These are phyloP conservation scores for Danaus melanippus DNA, from an alignment of 1,140 invertebrate genomes.

Conservation along the genomic window DNA sequence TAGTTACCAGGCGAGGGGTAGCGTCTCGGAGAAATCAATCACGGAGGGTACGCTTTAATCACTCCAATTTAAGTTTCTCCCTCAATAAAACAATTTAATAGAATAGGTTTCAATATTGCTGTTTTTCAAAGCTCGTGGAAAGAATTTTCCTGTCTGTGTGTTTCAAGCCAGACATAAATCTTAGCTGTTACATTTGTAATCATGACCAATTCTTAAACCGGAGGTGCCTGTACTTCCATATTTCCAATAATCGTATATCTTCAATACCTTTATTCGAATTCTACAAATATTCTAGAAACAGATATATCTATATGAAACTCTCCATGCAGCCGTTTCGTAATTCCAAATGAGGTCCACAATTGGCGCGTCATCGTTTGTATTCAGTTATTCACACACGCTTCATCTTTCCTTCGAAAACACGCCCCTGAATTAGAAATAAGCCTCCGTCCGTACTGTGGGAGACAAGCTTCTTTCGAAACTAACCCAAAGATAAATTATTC, in stretches of 20 bases:
- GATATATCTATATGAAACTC: too few relatives aligned
- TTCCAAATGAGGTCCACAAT: conserved; percentile 28
- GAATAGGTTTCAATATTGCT: conserved; percentile 59
- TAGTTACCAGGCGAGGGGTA: conserved; percentile 17
- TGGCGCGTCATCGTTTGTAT: conserved; percentile 50
- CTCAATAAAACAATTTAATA: conserved; percentile 53
- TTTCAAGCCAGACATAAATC: conserved; percentile 54
- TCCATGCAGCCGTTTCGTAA: conserved; percentile 26
- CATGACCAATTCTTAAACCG: too few relatives aligned
- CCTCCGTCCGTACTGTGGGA: conserved; percentile 44
- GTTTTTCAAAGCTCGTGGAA: conserved; percentile 37
- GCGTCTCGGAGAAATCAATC: conserved; percentile 56
- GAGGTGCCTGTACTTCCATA: too few relatives aligned
- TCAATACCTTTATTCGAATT: too few relatives aligned
- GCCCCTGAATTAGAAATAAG: conserved; percentile 62
- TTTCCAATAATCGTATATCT: too few relatives aligned
- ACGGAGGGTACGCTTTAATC: conserved; percentile 50
- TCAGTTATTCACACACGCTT: conserved; percentile 57
- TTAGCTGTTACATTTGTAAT: conserved; percentile 21
- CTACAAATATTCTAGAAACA: too few relatives aligned
- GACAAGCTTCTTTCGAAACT: conserved; percentile 57
- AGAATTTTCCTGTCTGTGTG: conserved; percentile 50
- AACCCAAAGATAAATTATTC: conserved; percentile 67
- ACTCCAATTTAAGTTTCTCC: conserved; percentile 64
- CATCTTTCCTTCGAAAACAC: conserved; percentile 56